Conservation (phyloP, 2,113 vertebrate species). For the Oceanites oceanicus region DNA sequence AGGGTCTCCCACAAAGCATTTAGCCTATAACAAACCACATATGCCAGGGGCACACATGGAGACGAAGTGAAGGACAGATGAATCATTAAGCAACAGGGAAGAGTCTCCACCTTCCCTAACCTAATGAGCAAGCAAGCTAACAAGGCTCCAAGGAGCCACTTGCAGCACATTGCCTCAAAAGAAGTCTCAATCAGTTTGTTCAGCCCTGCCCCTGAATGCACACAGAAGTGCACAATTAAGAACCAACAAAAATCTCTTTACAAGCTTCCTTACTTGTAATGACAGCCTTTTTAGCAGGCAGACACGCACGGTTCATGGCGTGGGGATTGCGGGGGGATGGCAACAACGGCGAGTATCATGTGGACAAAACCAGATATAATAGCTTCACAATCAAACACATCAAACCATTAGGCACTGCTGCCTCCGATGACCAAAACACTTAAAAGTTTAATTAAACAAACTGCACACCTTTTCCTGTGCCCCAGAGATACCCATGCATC, state of each 20-base stretch:
- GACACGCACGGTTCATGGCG: rapidly evolving
- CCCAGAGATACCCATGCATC: background rate
- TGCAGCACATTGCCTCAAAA: background rate
- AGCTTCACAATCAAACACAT: background rate
- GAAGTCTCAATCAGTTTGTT: background rate
- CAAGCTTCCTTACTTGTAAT: background rate
- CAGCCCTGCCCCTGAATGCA: background rate
- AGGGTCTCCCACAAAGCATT: background rate
- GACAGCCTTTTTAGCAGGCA: background rate
- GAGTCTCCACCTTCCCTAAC: background rate
- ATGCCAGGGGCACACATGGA: background rate
- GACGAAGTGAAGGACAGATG: background rate
- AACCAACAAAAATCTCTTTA: background rate
- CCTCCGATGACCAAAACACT: background rate
- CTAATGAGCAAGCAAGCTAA: background rate
- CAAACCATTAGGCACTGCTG: background rate
- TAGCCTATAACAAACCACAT: background rate
- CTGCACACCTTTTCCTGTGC: background rate
- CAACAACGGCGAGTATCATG: background rate
- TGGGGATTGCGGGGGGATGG: rapidly evolving
- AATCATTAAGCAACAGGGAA: background rate
- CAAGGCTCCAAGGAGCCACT: background rate
- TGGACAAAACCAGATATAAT: background rate
- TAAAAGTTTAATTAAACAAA: background rate
- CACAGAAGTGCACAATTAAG: too few species aligned